Evolutionary conservation across 92 coral and sea anemone species (phyloP), one percentile per base, ranked within the genome.

Genomic region (Epizoanthus fatuus): DNA sequence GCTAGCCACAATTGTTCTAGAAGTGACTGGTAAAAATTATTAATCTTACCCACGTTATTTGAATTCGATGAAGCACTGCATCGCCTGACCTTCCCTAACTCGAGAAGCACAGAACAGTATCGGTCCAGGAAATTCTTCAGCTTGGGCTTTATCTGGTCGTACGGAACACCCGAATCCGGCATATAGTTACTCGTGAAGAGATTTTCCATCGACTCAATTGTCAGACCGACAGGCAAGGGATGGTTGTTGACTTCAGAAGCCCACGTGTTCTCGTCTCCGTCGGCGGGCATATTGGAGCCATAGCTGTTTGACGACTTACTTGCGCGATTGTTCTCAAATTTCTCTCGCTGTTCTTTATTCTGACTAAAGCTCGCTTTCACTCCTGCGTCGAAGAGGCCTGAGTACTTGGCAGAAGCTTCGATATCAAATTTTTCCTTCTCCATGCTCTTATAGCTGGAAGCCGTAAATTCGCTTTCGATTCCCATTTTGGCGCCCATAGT

Each of bases 141-240:
- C 19, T 14, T 51, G 22, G 16, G 57, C 67, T 64, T 62, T 56
- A 86, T 32, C 13, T 3, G 35, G 39, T 86, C 16, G 44, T 44
- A 37, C n/a, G 81, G 78, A 69, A 79, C 69, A 59, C 52, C 87
- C 14, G 55, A 42, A 13, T 62, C 45, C 25, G 17, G 12, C 25
- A 86, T 59, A 49, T 80, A 86, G n/a, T 69, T 74, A 7, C 69
- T 73, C 3, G 86, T 86, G 17, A 86, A 15, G 7, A 86, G 79
- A 38, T 86, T 87, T 17, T 76, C 11, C 63, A 86, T 32, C 20
- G 86, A 69, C 44, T 35, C 38, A 1, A 79, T 32, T 13, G 80
- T 72, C 66, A 67, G 29, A 38, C 52, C 22, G 67, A 86, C 77
- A 5, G 90, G 90, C 60, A 79, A 29, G 15, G 90, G 90, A 14